Base-by-base conservation (phyloP, 1,140 invertebrate genomes). In the Papilio polyxenes region DNA sequence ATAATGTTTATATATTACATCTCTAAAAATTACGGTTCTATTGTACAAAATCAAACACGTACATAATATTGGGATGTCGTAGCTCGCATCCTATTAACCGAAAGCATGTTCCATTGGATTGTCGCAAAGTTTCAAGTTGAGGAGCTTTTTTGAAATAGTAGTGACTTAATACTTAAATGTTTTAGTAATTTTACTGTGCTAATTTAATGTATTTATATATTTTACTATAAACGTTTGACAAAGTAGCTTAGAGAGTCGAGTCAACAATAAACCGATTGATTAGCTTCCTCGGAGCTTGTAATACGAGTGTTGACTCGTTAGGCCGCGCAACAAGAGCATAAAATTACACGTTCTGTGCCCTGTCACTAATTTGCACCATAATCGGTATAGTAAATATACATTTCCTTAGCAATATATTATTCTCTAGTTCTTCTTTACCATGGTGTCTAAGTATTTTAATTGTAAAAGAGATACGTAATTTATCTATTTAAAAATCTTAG, bases 201-300 rank as follows among this genome's bases (percentile, higher is more conserved):
- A 17, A 44, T 44, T 44, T 44, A 44, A 6, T 44, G 40, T 10
- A 53, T 53, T 53, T 53, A 53, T 53, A 17, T 53, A 53, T 53
- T 53, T 53, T 15, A 53, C 51, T 53, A 53, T 5, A 13, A 17
- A 53, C 4, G 6, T 53, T 17, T 53, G 51, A 13, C 8, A 51
- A 10, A 13, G 9, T 51, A 51, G 49, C 49, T 51, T 51, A 51
- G 49, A 51, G 49, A 51, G 49, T 6, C 10, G 10, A 51, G 7
- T 20, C n/a, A 59, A 59, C n/a, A 59, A 59, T 59, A 59, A 59
- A 59, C 56, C 56, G 56, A 20, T 59, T 59, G 56, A 59, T 59
- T 20, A 59, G 56, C 56, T 59, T 59, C n/a, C 56, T 59, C 56
- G 51, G 15, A 17, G 51, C 51, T 53, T 53, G 56, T 59, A 59